Percentiles rank a stretch among this genome's conserved stretches.
These are phyloP conservation scores for Carassius auratus DNA, from an alignment of 2,113 vertebrate genomes.

Conservation along the genomic window DNA sequence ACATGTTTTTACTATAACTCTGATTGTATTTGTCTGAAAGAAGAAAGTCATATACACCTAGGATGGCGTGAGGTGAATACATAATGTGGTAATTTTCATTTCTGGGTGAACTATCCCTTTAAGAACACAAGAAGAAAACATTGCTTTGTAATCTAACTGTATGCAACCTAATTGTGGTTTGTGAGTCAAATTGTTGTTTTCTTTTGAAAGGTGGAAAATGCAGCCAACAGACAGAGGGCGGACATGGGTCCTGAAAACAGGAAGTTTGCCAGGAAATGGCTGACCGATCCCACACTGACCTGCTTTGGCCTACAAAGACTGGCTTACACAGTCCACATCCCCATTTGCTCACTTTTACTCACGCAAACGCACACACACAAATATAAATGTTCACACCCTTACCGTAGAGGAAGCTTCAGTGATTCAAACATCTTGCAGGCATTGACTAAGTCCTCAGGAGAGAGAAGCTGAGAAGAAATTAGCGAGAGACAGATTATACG, in stretches of 20 bases:
- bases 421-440: conserved; percentile 94
- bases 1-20: too few relatives aligned
- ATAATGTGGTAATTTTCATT: too few relatives aligned
- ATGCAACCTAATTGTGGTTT: background rate
- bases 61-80: too few relatives aligned
- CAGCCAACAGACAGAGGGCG: conserved; percentile 64
- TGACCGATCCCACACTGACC: conserved; percentile 61
- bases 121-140: background rate
- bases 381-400: conserved; percentile 49
- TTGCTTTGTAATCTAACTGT: background rate
- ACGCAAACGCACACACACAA: background rate
- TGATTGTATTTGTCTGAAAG: too few relatives aligned
- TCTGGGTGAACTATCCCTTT: too few relatives aligned
- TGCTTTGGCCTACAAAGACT: conserved; percentile 23
- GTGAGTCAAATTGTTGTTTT: conserved; percentile 49
- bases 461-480: conserved; percentile 71
- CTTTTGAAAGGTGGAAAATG: conserved; percentile 63
- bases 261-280: conserved; percentile 77
- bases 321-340: conserved; percentile 19
- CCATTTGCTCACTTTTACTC: conserved; percentile 20
- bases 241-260: conserved; percentile 72
- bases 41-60: too few relatives aligned
- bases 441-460: conserved; percentile 93
- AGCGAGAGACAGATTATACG: background rate
- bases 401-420: conserved; percentile 91